phyloP scores from a whole-genome alignment of 2,888 invertebrate genomes.

The Megamerina dolium region DNA sequence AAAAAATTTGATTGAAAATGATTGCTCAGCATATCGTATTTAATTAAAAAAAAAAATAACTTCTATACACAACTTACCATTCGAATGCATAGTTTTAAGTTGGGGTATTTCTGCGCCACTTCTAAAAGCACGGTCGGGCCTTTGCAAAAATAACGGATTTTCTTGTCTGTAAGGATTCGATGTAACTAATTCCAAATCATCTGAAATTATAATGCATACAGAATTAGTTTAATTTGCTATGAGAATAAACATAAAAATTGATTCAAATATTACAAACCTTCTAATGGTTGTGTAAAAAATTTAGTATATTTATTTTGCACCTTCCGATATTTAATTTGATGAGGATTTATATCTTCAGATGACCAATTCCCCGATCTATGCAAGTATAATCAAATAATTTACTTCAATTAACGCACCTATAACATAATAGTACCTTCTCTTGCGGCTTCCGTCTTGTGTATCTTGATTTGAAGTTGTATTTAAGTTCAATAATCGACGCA shows the following conservation, averaged over 20 bases:
- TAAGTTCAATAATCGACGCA: conserved; percentile 20
- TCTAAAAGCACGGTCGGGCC: conserved; percentile 2
- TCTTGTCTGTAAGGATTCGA: conserved; percentile 8
- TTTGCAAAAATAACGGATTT: conserved; percentile 11
- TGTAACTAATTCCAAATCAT: conserved; percentile 15
- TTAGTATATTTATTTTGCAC: conserved; percentile 36
- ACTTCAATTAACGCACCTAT: neutral
- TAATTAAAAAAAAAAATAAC: neutral
- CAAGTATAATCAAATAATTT: neutral
- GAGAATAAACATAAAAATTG: neutral
- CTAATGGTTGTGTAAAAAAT: conserved; percentile 31
- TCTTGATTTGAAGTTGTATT: conserved; percentile 20
- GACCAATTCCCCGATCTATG: conserved; percentile 22
- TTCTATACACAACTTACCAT: conserved; percentile 14
- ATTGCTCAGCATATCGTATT: neutral
- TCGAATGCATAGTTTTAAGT: conserved; percentile 13
- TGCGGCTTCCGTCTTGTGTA: conserved; percentile 22
- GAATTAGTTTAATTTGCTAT: too few relatives aligned
- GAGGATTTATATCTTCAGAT: conserved; percentile 24
- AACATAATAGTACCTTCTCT: too few relatives aligned
- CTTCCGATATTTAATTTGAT: conserved; percentile 35
- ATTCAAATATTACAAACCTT: conserved; percentile 24
- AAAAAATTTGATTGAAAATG: too few relatives aligned
- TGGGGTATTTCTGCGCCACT: conserved; percentile 12
- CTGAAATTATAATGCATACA: conserved; percentile 1